Percentiles rank a stretch among this genome's conserved stretches.
Conservation (phyloP, 2,113 vertebrate genomes). For the Psilopogon haemacephalus region DNA sequence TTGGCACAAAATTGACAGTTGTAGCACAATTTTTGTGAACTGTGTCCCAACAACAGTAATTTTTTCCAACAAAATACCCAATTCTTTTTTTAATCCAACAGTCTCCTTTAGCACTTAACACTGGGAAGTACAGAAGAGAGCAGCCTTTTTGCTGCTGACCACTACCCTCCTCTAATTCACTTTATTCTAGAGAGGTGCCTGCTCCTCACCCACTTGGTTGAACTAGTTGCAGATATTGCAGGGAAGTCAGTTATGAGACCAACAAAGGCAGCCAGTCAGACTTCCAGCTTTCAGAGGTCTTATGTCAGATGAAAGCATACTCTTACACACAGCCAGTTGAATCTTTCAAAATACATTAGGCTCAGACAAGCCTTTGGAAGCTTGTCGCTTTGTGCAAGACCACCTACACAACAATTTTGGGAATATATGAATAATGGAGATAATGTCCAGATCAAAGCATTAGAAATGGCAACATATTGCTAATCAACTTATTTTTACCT, state of each 20-base stretch:
- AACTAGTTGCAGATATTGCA: not conserved
- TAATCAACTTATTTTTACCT: not conserved
- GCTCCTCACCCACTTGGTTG: not conserved
- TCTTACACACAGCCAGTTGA: not conserved
- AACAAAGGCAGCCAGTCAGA: not conserved
- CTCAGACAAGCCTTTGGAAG: not conserved
- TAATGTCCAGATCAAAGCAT: not conserved
- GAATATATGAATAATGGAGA: not conserved
- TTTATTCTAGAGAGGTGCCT: not conserved
- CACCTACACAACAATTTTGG: not conserved
- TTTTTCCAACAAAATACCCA: not conserved
- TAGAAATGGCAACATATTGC: not conserved
- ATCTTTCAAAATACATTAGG: not conserved
- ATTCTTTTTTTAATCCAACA: not conserved
- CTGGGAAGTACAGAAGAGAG: not conserved
- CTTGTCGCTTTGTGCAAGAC: not conserved
- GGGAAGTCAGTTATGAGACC: not conserved
- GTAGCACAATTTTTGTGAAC: not conserved
- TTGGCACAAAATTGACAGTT: not conserved
- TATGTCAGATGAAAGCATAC: not conserved
- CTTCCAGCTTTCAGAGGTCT: not conserved
- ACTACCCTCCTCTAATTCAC: not conserved
- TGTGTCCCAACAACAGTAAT: not conserved
- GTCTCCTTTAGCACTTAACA: not conserved
- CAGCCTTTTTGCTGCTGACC: not conserved